Evolutionary conservation across 1,140 invertebrate species (phyloP), one percentile per base, ranked within the genome.

Genomic region (Homalodisca vitripennis): DNA sequence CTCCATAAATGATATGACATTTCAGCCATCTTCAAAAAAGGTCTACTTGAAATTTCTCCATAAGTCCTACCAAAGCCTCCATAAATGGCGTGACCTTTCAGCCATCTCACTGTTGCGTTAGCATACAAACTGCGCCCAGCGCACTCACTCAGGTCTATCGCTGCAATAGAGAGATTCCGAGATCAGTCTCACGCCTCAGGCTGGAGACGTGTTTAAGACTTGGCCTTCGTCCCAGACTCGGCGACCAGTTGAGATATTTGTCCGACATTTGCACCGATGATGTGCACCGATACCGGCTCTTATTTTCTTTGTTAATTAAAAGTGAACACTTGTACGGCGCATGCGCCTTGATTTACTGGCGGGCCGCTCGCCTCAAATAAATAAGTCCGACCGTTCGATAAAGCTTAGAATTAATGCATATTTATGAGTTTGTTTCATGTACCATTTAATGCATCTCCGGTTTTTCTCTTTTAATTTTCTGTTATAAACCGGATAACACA

Each of bases 401-500:
- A 66, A 64, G 62, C 20, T 26, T 20, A 66, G 63, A 47, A 66
- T 47, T n/a, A 66, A 66, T 66, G 63, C 63, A 66, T 66, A 66
- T 66, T 66, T 66, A 66, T 66, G 63, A 66, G 63, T 27, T 22
- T 66, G 63, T 66, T 27, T 46, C 63, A 46, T 66, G 63, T 66
- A 66, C 10, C 63, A 66, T 66, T 66, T 66, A 66, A 66, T 66
- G 63, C 63, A 66, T 66, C 63, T 46, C 24, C 17, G 32, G 20
- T 31, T 66, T 66, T 66, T 46, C 31, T 66, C 32, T 66, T 66
- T 66, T 66, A 66, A 66, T 66, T 64, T 66, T 66, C 63, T 46
- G 63, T 66, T 66, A 66, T 66, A 66, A 66, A 66, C 47, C 47
- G 63, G 63, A 66, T 66, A 66, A 66, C n/a, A n/a, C n/a, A n/a